These are phyloP conservation scores for Sialis lutaria DNA, from an alignment of 2,888 invertebrate genomes.

Conservation along the genomic window DNA sequence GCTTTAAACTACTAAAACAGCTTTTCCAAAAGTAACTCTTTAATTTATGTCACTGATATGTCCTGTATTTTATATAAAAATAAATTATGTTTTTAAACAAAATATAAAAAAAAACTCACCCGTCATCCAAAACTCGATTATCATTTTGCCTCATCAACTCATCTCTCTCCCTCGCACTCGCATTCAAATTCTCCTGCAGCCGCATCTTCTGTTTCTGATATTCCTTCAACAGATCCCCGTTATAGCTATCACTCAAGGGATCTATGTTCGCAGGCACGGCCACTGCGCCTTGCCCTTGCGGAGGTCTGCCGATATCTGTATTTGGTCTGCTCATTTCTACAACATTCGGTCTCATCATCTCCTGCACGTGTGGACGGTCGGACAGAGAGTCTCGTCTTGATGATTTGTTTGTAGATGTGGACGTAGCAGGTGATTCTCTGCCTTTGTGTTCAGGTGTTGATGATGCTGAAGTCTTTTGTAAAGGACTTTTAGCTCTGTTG, in stretches of 20 bases:
- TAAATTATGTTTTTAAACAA: not conserved
- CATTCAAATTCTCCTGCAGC: slow-evolving; percentile 35
- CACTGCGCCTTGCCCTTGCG: slow-evolving; percentile 15
- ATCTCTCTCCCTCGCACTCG: slow-evolving; percentile 33
- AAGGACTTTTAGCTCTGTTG: slow-evolving; percentile 30
- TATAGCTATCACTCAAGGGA: slow-evolving; percentile 29
- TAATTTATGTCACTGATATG: too few relatives aligned
- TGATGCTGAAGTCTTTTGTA: slow-evolving; percentile 25
- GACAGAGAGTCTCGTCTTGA: slow-evolving; percentile 45
- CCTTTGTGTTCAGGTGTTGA: slow-evolving; percentile 53
- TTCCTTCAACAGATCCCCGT: slow-evolving; percentile 58
- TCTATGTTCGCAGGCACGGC: slow-evolving; percentile 22
- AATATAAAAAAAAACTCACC: slow-evolving; percentile 19
- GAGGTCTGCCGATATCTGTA: slow-evolving; percentile 1
- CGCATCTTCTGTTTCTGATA: slow-evolving; percentile 64
- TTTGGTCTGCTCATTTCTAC: not conserved
- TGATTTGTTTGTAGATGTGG: slow-evolving; percentile 40
- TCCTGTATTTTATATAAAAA: too few relatives aligned
- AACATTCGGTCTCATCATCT: slow-evolving; percentile 7
- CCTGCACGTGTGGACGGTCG: slow-evolving; percentile 26
- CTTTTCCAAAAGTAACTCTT: too few relatives aligned
- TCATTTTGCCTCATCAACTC: slow-evolving; percentile 31
- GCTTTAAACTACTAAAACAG: too few relatives aligned
- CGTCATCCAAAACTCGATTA: slow-evolving; percentile 27
- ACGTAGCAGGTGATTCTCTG: slow-evolving; percentile 44